Percentiles rank a stretch among this genome's conserved stretches.
Conservation (phyloP, 2,797 vertebrate genomes). For the Holocentrus rufus region DNA sequence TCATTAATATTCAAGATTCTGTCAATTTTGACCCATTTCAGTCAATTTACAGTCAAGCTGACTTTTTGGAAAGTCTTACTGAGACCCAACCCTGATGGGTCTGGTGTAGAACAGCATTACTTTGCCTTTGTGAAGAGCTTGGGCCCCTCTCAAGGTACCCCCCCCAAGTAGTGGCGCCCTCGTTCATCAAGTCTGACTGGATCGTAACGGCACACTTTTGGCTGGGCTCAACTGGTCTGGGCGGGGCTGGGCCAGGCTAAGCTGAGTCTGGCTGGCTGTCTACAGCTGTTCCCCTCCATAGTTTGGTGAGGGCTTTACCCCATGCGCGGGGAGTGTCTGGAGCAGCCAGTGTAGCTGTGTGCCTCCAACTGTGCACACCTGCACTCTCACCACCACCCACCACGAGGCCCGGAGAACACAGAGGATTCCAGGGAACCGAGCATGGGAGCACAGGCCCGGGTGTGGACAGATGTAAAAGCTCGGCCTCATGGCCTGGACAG, state of each 20-base stretch:
- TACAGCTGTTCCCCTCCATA: constrained; percentile 80
- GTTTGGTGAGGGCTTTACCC: constrained; percentile 76
- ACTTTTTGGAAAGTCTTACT: not conserved
- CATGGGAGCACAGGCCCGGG: constrained; percentile 51
- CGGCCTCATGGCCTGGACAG: constrained; percentile 20
- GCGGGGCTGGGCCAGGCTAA: constrained; percentile 49
- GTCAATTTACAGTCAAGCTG: not conserved
- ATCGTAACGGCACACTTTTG: constrained; percentile 26
- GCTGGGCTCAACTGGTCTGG: constrained; percentile 37
- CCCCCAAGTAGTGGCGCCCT: constrained; percentile 1
- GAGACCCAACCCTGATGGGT: constrained; percentile 18
- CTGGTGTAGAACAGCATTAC: constrained; percentile 12
- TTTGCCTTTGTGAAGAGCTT: constrained; percentile 23
- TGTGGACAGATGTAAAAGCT: constrained; percentile 56
- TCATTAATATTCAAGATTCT: no score
- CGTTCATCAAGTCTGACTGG: not conserved
- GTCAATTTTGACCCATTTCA: not conserved
- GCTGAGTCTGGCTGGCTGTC: constrained; percentile 68
- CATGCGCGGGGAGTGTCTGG: constrained; percentile 72
- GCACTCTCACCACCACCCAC: constrained; percentile 77
- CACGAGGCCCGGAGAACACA: constrained; percentile 61
- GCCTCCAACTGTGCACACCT: constrained; percentile 81
- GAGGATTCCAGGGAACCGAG: constrained; percentile 60
- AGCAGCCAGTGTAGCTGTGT: constrained; percentile 79
- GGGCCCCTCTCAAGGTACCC: not conserved